phyloP scores from a whole-genome alignment of 2,113 vertebrate species.

The Paratilapia polleni region DNA sequence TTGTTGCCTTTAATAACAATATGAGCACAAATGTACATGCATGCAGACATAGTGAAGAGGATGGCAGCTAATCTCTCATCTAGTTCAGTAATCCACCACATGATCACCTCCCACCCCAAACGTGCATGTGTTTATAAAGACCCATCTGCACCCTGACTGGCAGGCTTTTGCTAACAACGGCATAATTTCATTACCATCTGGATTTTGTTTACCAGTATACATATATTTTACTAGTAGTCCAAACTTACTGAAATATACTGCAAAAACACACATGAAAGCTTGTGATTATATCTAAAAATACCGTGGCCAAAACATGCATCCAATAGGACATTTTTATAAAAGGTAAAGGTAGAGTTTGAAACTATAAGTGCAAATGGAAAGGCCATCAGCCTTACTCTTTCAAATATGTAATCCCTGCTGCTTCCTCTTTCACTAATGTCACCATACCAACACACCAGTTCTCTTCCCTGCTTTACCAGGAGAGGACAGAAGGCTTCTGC shows the following conservation, averaged over 20 bases:
- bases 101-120: conserved; percentile 51
- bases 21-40: conserved; percentile 8
- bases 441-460: conserved; percentile 8
- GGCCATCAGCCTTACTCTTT: not conserved
- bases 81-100: conserved; percentile 50
- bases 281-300: not conserved
- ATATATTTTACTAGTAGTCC: not conserved
- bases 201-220: not conserved
- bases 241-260: not conserved
- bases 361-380: not conserved
- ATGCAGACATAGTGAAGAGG: not conserved
- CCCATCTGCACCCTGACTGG: conserved; percentile 37
- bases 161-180: not conserved
- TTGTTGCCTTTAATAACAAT: not conserved
- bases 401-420: conserved; percentile 16
- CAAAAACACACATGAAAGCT: not conserved
- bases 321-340: too few species aligned
- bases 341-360: too few species aligned
- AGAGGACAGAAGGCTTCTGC: conserved; percentile 36
- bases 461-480: conserved; percentile 1
- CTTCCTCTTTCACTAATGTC: conserved; percentile 16
- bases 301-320: not conserved
- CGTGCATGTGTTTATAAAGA: conserved; percentile 3
- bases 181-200: not conserved
- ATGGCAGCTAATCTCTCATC: conserved; percentile 46